phyloP scores from a whole-genome alignment of 1,140 invertebrate genomes.

The Caerostris darwini region DNA sequence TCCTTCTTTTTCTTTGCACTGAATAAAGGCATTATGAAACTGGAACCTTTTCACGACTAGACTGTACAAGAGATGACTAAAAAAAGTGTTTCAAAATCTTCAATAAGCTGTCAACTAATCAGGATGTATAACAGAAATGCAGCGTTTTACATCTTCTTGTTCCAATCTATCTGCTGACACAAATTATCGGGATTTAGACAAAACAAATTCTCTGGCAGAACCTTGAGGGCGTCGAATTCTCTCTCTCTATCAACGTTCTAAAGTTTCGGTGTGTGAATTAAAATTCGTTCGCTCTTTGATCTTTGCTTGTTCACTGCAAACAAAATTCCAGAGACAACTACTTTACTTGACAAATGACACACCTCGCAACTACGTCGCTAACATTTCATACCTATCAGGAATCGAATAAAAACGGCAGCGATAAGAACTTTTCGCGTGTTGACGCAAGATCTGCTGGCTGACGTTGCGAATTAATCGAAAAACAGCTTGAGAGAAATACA shows the following conservation, averaged over 20 bases:
- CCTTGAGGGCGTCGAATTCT: background rate
- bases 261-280: background rate
- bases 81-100: background rate
- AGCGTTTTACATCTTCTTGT: background rate
- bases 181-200: background rate
- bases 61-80: background rate
- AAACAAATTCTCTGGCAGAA: background rate
- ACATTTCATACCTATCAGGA: constrained; percentile 29
- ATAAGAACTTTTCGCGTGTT: background rate
- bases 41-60: background rate
- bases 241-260: background rate
- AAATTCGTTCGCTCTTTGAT: background rate
- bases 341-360: background rate
- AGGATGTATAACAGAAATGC: background rate
- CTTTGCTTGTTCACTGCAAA: background rate
- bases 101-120: background rate
- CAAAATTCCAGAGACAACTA: background rate
- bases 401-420: constrained; percentile 19
- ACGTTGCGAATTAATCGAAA: constrained; percentile 18
- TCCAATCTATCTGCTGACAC: background rate
- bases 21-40: constrained; percentile 72
- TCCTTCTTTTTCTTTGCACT: constrained; percentile 75
- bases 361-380: background rate
- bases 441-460: constrained; percentile 1
- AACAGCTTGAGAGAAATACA: constrained; percentile 32